phyloP scores from a whole-genome alignment of 2,888 invertebrate species.

The Anthophora plumipes region DNA sequence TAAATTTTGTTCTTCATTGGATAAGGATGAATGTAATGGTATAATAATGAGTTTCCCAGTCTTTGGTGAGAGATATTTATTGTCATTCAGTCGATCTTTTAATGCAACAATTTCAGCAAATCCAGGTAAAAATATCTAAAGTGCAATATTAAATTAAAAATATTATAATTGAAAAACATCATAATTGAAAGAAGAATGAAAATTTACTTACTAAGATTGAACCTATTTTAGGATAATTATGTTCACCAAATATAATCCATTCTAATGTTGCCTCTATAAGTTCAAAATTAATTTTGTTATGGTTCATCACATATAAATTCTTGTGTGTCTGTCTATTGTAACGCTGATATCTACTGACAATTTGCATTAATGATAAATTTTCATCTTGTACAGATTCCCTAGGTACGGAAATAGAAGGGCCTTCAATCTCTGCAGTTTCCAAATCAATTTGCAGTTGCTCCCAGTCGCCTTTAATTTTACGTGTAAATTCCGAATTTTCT shows the following conservation, averaged over 20 bases:
- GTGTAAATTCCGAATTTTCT: constrained; percentile 87
- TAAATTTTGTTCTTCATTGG: constrained; percentile 92
- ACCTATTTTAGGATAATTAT: constrained; percentile 89
- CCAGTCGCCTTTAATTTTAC: constrained; percentile 87
- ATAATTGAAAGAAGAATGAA: background rate
- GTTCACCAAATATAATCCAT: constrained; percentile 90
- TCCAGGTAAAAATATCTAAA: constrained; percentile 90
- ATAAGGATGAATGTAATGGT: constrained; percentile 94
- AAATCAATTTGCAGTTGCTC: constrained; percentile 88
- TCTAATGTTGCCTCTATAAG: constrained; percentile 89
- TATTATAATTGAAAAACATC: background rate
- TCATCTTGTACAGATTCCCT: constrained; percentile 89
- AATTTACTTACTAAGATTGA: constrained; percentile 87
- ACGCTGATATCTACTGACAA: constrained; percentile 88
- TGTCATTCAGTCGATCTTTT: constrained; percentile 89
- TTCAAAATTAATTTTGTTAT: constrained; percentile 91
- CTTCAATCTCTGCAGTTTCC: constrained; percentile 87
- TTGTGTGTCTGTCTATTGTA: constrained; percentile 89
- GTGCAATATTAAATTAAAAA: constrained; percentile 24
- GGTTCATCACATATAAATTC: constrained; percentile 91
- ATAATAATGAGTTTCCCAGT: constrained; percentile 89
- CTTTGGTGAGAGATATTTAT: constrained; percentile 88
- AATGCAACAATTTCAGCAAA: constrained; percentile 91
- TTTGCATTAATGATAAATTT: constrained; percentile 88
- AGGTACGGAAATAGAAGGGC: constrained; percentile 86